A percentile compares a stretch with the other conserved stretches of the same genome.
Conservation (phyloP, 2,888 invertebrate species). For the Agrochola circellaris region DNA sequence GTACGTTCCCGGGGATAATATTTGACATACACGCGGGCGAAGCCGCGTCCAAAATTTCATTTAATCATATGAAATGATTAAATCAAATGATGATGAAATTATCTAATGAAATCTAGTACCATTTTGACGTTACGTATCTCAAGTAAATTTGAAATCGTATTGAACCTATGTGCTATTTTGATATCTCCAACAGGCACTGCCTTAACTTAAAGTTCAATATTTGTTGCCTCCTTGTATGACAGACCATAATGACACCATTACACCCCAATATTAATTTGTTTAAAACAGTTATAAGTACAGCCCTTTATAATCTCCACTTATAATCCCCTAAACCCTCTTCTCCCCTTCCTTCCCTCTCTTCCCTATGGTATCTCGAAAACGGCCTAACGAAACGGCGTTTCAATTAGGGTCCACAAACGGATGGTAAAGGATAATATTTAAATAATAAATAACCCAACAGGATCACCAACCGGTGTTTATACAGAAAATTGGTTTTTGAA, state of each 20-base stretch:
- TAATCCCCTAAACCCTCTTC: conserved; percentile 24
- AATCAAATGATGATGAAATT: too few species aligned
- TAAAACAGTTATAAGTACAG: conserved; percentile 30
- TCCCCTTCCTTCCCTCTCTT: neutral
- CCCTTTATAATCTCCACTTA: conserved; percentile 26
- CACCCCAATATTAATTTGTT: conserved; percentile 32
- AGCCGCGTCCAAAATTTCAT: too few species aligned
- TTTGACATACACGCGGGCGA: too few species aligned
- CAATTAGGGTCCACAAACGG: conserved; percentile 55
- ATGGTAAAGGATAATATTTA: conserved; percentile 70
- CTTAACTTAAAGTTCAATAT: too few species aligned
- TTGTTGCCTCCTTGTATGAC: neutral
- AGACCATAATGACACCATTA: conserved; percentile 16
- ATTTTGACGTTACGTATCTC: too few species aligned
- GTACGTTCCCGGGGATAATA: too few species aligned
- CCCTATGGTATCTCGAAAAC: conserved; percentile 11
- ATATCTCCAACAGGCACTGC: too few species aligned
- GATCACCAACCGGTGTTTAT: conserved; percentile 71
- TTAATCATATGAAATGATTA: too few species aligned
- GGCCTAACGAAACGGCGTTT: conserved; percentile 50
- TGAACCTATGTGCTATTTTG: too few species aligned
- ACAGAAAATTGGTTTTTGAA: conserved; percentile 74
- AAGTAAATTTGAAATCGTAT: too few species aligned
- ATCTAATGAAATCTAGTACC: too few species aligned
- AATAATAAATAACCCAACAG: conserved; percentile 73